Conservation (phyloP, 2,797 vertebrate species). For the Psittacula derbiana region DNA sequence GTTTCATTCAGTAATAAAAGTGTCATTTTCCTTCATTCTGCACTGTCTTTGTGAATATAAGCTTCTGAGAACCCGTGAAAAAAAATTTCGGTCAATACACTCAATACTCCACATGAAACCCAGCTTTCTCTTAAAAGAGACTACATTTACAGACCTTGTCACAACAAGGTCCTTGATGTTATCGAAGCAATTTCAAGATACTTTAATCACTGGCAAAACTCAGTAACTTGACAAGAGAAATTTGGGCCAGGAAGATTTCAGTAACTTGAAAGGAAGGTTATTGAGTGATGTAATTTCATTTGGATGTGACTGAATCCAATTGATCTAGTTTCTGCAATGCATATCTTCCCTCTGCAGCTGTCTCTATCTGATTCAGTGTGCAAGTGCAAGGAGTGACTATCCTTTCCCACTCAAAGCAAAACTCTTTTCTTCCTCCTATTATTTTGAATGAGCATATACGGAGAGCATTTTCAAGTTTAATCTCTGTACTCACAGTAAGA, state of each 20-base stretch:
- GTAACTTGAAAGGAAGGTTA: conserved; percentile 84
- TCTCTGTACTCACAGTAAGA: neutral
- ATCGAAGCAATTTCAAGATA: conserved; percentile 81
- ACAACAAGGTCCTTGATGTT: conserved; percentile 84
- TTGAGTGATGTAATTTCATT: conserved; percentile 88
- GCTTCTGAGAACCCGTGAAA: conserved; percentile 15
- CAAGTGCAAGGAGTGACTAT: conserved; percentile 63
- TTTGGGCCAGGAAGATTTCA: conserved; percentile 75
- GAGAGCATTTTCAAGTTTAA: conserved; percentile 20
- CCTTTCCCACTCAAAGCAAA: conserved; percentile 33
- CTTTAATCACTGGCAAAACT: conserved; percentile 87
- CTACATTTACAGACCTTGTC: conserved; percentile 74
- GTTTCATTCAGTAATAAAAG: neutral
- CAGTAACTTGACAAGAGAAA: conserved; percentile 69
- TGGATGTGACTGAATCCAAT: conserved; percentile 76
- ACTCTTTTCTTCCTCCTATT: conserved; percentile 33
- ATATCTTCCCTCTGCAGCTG: conserved; percentile 76
- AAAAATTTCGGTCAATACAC: conserved; percentile 16
- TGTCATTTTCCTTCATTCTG: neutral
- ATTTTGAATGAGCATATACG: conserved; percentile 8
- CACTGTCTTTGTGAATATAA: conserved; percentile 27
- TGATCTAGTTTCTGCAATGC: conserved; percentile 82
- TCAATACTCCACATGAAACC: conserved; percentile 34
- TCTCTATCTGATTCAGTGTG: conserved; percentile 77
- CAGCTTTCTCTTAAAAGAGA: conserved; percentile 63